These are phyloP conservation scores for Poeciliopsis occidentalis DNA, from an alignment of 2,113 vertebrate species.

Conservation along the genomic window DNA sequence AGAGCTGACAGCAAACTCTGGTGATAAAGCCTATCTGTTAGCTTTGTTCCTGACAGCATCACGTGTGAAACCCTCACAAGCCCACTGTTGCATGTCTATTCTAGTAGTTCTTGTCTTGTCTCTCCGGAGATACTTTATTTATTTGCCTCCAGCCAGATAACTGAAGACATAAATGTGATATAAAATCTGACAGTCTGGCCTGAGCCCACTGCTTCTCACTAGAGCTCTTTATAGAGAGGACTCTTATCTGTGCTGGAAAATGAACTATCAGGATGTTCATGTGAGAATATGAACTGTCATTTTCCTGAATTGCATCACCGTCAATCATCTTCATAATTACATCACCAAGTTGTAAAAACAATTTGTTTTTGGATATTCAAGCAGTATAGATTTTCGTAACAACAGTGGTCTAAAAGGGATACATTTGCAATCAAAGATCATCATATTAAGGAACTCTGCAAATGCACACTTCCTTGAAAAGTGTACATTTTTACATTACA, in stretches of 20 bases:
- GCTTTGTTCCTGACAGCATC: constrained; percentile 39
- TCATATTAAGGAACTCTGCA: not conserved
- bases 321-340: no score
- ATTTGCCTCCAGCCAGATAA: constrained; percentile 45
- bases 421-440: not conserved
- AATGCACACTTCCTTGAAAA: not conserved
- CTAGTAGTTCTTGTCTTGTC: constrained; percentile 10
- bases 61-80: constrained; percentile 44
- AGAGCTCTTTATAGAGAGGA: constrained; percentile 11
- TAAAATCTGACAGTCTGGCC: constrained; percentile 45
- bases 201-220: constrained; percentile 13
- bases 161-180: constrained; percentile 37
- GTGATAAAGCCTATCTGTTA: constrained; percentile 37
- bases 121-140: constrained; percentile 35
- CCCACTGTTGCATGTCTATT: constrained; percentile 49
- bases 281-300: not conserved
- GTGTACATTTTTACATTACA: not conserved
- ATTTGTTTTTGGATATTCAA: no score
- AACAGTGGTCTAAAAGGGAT: not conserved
- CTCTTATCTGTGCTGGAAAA: constrained; percentile 16
- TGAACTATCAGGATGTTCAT: constrained; percentile 18
- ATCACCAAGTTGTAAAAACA: no score
- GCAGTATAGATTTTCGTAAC: not conserved
- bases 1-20: constrained; percentile 22
- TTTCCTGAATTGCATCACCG: no score